These are phyloP conservation scores for Luffia ferchaultella DNA, from an alignment of 2,888 invertebrate genomes.

Conservation along the genomic window DNA sequence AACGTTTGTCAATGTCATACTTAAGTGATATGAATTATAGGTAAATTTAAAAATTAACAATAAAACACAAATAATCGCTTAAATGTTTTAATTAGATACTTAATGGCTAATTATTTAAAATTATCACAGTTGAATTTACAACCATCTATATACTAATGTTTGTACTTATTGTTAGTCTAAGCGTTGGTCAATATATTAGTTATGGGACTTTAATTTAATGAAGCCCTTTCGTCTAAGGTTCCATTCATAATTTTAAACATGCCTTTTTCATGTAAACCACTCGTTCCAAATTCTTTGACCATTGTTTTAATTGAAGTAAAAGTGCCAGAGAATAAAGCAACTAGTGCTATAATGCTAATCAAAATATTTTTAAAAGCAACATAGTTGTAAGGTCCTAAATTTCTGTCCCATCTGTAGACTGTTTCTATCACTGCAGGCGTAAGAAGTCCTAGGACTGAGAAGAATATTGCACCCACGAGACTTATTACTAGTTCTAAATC, in stretches of 20 bases:
- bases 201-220: too few species aligned
- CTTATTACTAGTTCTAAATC: conserved; percentile 88
- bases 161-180: not conserved
- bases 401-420: conserved; percentile 72
- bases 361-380: conserved; percentile 71
- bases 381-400: conserved; percentile 71
- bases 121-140: not conserved
- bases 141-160: not conserved
- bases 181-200: too few species aligned
- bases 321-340: conserved; percentile 43
- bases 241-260: too few species aligned
- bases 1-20: too few species aligned
- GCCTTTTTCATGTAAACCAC: conserved; percentile 1
- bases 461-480: conserved; percentile 83
- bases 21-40: too few species aligned
- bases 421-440: conserved; percentile 79
- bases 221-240: too few species aligned
- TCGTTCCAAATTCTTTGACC: conserved; percentile 30
- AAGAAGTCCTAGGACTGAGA: conserved; percentile 76
- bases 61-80: too few species aligned
- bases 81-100: too few species aligned
- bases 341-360: conserved; percentile 32
- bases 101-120: not conserved
- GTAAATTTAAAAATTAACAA: too few species aligned
- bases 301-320: conserved; percentile 43